Evolutionary conservation across 2,113 vertebrate species (phyloP).

Genomic region (Pygoscelis antarcticus): DNA sequence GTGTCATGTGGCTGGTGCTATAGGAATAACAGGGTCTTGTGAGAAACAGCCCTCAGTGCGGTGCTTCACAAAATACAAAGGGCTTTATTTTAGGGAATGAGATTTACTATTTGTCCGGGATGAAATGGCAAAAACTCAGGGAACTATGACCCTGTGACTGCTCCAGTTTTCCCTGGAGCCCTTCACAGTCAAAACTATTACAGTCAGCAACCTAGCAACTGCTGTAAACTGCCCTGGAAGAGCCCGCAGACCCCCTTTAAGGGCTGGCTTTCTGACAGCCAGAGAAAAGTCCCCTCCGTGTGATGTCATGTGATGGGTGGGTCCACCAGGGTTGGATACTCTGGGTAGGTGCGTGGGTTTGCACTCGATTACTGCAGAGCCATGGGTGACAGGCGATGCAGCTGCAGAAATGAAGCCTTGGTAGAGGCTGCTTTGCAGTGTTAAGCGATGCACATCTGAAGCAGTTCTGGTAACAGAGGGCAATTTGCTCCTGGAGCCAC

Average conservation of each 20-base stretch:
- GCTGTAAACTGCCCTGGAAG: not conserved
- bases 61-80: not conserved
- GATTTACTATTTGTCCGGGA: not conserved
- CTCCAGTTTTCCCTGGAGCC: not conserved
- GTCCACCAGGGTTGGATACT: not conserved
- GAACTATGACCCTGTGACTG: not conserved
- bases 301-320: rapidly evolving
- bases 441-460: not conserved
- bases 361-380: not conserved
- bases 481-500: not conserved
- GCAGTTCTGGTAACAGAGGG: not conserved
- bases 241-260: not conserved
- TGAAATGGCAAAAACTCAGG: not conserved
- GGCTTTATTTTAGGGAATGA: not conserved
- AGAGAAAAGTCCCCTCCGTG: not conserved
- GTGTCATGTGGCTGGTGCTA: not conserved
- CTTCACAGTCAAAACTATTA: constrained; percentile 5
- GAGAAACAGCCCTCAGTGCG: not conserved
- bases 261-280: not conserved
- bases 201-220: not conserved
- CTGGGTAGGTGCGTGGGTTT: not conserved
- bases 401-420: not conserved
- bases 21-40: not conserved
- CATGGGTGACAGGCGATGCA: not conserved
- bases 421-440: not conserved